Conservation (phyloP, 2,113 vertebrate genomes). For the Eira barbara region DNA sequence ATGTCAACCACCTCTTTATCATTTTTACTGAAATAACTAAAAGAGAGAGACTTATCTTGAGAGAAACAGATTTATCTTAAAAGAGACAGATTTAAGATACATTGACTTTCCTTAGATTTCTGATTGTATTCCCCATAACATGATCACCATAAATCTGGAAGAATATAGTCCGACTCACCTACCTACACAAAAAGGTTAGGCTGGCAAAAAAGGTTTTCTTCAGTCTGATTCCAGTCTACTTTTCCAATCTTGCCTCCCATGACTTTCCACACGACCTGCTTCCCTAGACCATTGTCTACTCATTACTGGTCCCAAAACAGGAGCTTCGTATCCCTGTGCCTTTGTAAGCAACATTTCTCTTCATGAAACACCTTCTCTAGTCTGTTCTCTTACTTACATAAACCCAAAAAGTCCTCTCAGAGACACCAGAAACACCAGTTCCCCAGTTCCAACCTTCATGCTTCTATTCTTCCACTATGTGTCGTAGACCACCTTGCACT, state of each 20-base stretch:
- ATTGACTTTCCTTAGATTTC: constrained; percentile 40
- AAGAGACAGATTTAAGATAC: constrained; percentile 21
- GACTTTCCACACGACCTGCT: background rate
- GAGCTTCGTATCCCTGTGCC: background rate
- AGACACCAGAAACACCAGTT: background rate
- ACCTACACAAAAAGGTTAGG: background rate
- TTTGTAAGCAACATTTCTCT: constrained; percentile 28
- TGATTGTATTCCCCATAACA: background rate
- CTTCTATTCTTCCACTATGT: background rate
- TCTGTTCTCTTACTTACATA: background rate
- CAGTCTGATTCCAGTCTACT: background rate
- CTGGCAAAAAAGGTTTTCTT: background rate
- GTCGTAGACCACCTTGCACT: background rate
- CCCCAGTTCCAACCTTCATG: background rate
- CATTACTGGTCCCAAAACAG: background rate
- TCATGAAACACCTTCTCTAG: background rate
- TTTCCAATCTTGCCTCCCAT: background rate
- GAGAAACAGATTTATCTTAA: constrained; percentile 28
- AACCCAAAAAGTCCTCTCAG: background rate
- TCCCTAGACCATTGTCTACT: constrained; percentile 1
- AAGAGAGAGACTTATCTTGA: background rate
- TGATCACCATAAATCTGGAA: background rate
- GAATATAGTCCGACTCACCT: background rate
- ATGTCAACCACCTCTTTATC: constrained; percentile 27
- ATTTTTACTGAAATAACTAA: constrained; percentile 39